Conservation (phyloP, 2,113 vertebrate genomes). For the Hemiscyllium ocellatum region DNA sequence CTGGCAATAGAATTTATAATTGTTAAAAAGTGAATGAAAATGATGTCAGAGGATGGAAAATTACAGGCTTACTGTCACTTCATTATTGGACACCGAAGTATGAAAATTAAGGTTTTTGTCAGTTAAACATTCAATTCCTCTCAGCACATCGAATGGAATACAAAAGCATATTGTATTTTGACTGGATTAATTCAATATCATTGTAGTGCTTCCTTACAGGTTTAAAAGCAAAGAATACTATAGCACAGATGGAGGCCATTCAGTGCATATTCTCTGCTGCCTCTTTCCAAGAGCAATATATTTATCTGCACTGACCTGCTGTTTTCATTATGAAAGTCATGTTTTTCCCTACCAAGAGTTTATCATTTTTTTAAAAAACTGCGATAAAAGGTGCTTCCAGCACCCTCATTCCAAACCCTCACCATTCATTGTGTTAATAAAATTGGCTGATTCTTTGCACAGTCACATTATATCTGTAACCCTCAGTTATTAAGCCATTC, state of each 20-base stretch:
- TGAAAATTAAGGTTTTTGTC: slow-evolving; percentile 1
- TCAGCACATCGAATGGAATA: background rate
- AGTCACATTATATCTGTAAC: background rate
- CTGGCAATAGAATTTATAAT: background rate
- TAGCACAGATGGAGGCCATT: background rate
- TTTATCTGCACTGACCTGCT: background rate
- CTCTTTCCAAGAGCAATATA: background rate
- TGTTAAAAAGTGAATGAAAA: background rate
- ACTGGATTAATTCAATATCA: background rate
- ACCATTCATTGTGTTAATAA: background rate
- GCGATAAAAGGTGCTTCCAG: no score
- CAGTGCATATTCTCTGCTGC: no score
- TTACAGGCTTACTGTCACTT: background rate
- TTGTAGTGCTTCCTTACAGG: background rate
- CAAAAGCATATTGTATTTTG: background rate
- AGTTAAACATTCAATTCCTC: background rate
- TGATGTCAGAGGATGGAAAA: slow-evolving; percentile 7
- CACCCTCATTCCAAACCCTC: background rate
- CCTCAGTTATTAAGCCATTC: background rate
- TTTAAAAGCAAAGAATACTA: background rate
- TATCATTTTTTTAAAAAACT: background rate
- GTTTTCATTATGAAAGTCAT: background rate
- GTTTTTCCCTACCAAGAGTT: background rate
- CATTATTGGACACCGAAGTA: background rate
- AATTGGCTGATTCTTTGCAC: background rate